Evolutionary conservation across 1,140 invertebrate genomes (phyloP), one percentile per base, ranked within the genome.

Genomic region (Monomorium pharaonis): DNA sequence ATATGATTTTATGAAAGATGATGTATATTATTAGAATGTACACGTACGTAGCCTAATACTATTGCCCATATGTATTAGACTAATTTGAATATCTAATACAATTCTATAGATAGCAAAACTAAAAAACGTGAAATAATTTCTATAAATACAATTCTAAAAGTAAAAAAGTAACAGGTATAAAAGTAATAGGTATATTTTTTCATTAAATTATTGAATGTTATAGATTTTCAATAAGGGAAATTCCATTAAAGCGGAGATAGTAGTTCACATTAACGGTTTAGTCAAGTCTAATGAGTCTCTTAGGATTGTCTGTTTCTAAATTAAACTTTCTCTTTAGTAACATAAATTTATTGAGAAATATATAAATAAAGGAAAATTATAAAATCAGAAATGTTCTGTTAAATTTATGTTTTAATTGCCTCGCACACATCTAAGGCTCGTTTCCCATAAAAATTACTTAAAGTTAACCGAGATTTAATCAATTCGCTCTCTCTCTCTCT

Each of bases 401-500:
- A 60, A 72, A 83, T 83, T 74, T 74, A 80, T 54, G n/a, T 72
- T 58, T 47, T 33, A 72, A 72, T 67, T 33, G 37, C 18, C 18
- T 24, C 0, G 24, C 78, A 60, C 78, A 60, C 67, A 37, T 70
- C 49, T 44, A 37, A 72, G 54, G 44, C 27, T 74, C 67, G 14
- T 58, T 16, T n/a, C 21, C 78, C 37, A 83, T 72, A 83, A 83
- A 83, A 83, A 83, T 83, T 83, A 83, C 78, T 58, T 58, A 33
- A 54, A 72, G 7, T 83, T 72, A 58, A 74, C 67, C 37, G 67
- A 58, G 78, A 74, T 83, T 83, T 83, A 72, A 81, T 81, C 49
- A 72, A 72, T 83, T 83, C 14, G 9, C 67, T n/a, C 37, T 83
- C 42, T 58, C 37, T 74, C 60, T 58, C 67, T n/a, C 37, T 83